Conservation (phyloP, 2,888 invertebrate species). For the Drosophila ezoana region DNA sequence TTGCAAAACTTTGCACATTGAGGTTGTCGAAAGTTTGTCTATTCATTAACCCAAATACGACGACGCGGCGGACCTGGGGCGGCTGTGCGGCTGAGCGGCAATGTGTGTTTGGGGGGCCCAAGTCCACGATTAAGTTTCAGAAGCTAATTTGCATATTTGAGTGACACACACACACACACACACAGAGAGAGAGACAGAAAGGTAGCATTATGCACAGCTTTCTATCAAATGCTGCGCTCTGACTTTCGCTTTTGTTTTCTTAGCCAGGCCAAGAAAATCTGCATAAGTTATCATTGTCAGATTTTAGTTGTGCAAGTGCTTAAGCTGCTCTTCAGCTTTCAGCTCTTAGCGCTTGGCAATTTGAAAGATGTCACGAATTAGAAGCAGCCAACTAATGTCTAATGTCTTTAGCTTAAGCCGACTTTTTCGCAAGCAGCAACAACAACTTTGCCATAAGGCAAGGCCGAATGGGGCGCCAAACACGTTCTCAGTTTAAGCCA, state of each 20-base stretch:
- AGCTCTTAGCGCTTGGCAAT: slow-evolving; percentile 30
- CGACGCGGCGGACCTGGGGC: slow-evolving; percentile 20
- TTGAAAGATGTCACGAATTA: slow-evolving; percentile 52
- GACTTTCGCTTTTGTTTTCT: slow-evolving; percentile 56
- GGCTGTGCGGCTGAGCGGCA: not conserved
- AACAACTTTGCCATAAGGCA: slow-evolving; percentile 11
- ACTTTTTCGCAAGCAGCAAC: not conserved
- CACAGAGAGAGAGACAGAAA: slow-evolving; percentile 4
- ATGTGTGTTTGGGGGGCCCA: slow-evolving; percentile 22
- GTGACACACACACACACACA: slow-evolving; percentile 43
- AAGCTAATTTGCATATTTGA: slow-evolving; percentile 80
- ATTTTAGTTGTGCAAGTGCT: slow-evolving; percentile 37
- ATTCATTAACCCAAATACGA: slow-evolving; percentile 78
- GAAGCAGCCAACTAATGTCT: slow-evolving; percentile 17
- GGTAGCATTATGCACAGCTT: slow-evolving; percentile 13
- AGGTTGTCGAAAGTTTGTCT: slow-evolving; percentile 77
- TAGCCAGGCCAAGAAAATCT: slow-evolving; percentile 29
- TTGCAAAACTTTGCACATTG: slow-evolving; percentile 73
- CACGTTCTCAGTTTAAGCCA: slow-evolving; percentile 19
- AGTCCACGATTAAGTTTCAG: slow-evolving; percentile 65
- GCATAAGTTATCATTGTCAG: slow-evolving; percentile 56
- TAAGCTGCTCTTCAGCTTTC: slow-evolving; percentile 27
- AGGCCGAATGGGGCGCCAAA: slow-evolving; percentile 6
- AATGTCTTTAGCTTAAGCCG: slow-evolving; percentile 32
- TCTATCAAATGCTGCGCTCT: slow-evolving; percentile 11